Percentiles rank a stretch among this genome's conserved stretches.
phyloP scores from a whole-genome alignment of 2,888 invertebrate species.

The Drosophila peninsularis region DNA sequence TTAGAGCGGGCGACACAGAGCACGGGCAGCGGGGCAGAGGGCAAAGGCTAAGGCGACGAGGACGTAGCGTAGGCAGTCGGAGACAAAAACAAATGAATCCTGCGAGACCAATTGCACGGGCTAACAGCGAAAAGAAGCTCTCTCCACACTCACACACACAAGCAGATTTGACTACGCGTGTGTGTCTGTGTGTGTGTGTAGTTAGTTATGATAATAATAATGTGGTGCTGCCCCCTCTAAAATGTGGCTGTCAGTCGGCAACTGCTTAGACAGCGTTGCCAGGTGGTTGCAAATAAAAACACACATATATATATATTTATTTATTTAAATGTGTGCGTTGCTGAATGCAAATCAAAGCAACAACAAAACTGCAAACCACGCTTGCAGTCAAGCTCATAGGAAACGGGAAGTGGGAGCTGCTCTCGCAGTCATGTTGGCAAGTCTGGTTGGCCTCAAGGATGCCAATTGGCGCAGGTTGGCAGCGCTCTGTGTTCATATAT shows the following conservation, averaged over 20 bases:
- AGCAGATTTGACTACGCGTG: constrained; percentile 2
- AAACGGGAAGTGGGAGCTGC: neutral
- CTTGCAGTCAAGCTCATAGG: constrained; percentile 19
- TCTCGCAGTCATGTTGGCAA: constrained; percentile 45
- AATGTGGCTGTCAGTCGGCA: constrained; percentile 10
- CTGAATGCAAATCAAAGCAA: constrained; percentile 57
- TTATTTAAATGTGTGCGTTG: constrained; percentile 22
- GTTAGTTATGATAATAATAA: constrained; percentile 73
- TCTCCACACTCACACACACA: constrained; percentile 16
- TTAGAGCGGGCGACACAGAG: constrained; percentile 46
- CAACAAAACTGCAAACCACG: constrained; percentile 42
- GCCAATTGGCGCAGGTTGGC: constrained; percentile 73
- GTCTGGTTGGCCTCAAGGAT: constrained; percentile 60
- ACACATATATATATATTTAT: neutral
- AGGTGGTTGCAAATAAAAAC: constrained; percentile 41
- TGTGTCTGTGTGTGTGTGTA: constrained; percentile 28
- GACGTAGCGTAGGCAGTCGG: constrained; percentile 6
- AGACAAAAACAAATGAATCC: constrained; percentile 73
- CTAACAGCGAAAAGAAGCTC: constrained; percentile 43
- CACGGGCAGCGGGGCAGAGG: constrained; percentile 41
- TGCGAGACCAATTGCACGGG: constrained; percentile 78
- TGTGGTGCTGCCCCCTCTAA: constrained; percentile 4
- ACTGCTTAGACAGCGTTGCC: constrained; percentile 43
- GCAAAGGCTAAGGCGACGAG: constrained; percentile 47
- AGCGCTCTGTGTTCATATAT: constrained; percentile 50